Evolutionary conservation across 2,888 invertebrate species (phyloP), one percentile per base, ranked within the genome.

Genomic region (Drosophila niveifrons): DNA sequence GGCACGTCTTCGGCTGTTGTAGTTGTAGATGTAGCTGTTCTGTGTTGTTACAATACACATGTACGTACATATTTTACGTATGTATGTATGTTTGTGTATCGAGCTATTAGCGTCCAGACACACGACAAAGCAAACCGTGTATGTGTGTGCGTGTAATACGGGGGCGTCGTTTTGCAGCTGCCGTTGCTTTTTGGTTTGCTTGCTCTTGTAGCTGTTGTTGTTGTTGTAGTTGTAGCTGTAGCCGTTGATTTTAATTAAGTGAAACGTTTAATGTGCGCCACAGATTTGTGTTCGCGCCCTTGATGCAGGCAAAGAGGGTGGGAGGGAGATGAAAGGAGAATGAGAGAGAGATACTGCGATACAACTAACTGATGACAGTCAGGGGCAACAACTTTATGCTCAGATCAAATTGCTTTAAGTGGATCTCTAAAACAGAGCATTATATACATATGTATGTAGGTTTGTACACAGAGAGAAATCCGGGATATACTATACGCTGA

Each of bases 201-300:
- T 23, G 23, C 23, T 23, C 23, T 23, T 23, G 23, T 23, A 23
- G 23, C 23, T 23, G 6, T 23, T 23, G 23, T 23, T 4, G 23
- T 23, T 23, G 23, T 23, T 23, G 23, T 23, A 23, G 48, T 50
- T 17, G 44, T 17, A 11, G 48, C 29, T 17, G 44, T 17, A 11
- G 48, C 29, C 15, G 41, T 59, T 52, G 59, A 39, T 48, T 63
- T 62, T 83, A 83, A 81, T 81, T 81, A 86, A 81, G 84, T 81
- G 75, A 86, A 81, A 71, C 78, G 74, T 81, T 83, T 83, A 86
- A 80, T 80, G 78, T 83, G 67, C 78, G 75, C 84, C 78, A 82
- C 86, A 86, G 80, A 85, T 80, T 80, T 80, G 75, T 75, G 75
- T 75, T 43, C 56, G 65, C 62, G 81, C 78, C 70, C 84, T 86